Evolutionary conservation across 2,113 vertebrate species (phyloP), one percentile per base, ranked within the genome.

Genomic region (Prinia subflava): DNA sequence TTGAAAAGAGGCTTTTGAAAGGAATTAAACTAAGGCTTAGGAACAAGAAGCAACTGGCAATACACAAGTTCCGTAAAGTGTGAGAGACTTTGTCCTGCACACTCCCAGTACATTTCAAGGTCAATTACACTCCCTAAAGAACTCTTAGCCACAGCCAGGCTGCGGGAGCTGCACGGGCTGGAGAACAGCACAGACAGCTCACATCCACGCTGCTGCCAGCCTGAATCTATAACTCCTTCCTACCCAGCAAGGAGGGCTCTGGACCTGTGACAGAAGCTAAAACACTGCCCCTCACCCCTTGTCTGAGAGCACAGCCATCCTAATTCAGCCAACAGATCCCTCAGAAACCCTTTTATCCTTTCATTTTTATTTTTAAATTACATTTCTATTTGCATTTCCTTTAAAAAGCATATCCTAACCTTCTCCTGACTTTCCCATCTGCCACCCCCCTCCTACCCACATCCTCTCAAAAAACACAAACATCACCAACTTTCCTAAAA

Each of bases 31-130:
- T 85, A 86, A 97, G 81, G 35, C 70, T 86, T 30, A 76, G 7
- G 41, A 87, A 86, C 78, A 89, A 94, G n/a, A 31, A 60, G 53
- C 44, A 96, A 64, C 41, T 28, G 37, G 65, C 71, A 96, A 74
- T 79, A 96, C 97, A 93, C 42, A 94, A 89, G 63, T 41, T 80
- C 30, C 70, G 76, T 53, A 49, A 96, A 95, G 84, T 37, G 44
- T 50, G 46, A 89, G 76, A 64, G 94, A 79, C 91, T 50, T 65
- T 71, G 85, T 92, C 62, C 89, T 87, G 60, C 0, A 1, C 41
- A 55, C 67, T 91, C 87, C 10, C 65, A 84, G 69, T 73, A 74
- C 89, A 95, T 96, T 97, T 95, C 95, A 97, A 96, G 95, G 94
- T 91, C 87, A 96, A 39, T 87, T 94, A 79, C 28, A 10, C 92